Percentiles rank a stretch among this genome's conserved stretches.
Evolutionary conservation across 2,113 vertebrate species (phyloP).

Genomic region (Ceyx margarethae): DNA sequence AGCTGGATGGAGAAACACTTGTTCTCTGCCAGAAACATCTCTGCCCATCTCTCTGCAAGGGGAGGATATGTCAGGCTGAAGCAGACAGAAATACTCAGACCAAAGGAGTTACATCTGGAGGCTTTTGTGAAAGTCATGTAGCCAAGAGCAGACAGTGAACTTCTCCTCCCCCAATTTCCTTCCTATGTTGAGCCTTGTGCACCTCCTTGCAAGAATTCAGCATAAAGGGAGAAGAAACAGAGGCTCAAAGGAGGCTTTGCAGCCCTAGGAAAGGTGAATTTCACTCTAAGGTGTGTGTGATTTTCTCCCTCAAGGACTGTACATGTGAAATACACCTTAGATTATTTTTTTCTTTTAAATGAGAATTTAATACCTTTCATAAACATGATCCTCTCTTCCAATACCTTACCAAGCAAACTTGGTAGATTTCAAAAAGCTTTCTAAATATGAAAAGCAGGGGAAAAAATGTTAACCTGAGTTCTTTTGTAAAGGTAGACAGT

Average conservation of each 20-base stretch:
- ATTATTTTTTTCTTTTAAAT: neutral
- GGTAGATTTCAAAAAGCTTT: neutral
- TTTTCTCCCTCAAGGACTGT: neutral
- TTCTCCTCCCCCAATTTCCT: neutral
- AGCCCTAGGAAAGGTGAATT: neutral
- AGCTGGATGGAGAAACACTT: neutral
- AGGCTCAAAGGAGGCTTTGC: neutral
- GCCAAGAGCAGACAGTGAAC: neutral
- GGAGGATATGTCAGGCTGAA: neutral
- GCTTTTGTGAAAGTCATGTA: neutral
- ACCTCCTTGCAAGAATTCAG: neutral
- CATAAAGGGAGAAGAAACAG: neutral
- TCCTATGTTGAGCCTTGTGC: neutral
- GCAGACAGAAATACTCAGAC: slow-evolving; percentile 1
- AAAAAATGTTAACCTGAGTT: neutral
- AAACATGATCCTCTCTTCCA: neutral
- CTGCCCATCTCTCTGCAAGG: neutral
- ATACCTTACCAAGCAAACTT: neutral
- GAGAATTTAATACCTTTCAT: neutral
- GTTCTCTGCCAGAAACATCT: neutral
- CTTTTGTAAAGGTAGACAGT: neutral
- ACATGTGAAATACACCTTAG: neutral
- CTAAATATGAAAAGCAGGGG: neutral
- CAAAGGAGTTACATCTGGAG: neutral
- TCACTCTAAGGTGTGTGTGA: neutral